Conservation (phyloP, 92 coral and sea anemone genomes). For the Zoanthus sociatus region DNA sequence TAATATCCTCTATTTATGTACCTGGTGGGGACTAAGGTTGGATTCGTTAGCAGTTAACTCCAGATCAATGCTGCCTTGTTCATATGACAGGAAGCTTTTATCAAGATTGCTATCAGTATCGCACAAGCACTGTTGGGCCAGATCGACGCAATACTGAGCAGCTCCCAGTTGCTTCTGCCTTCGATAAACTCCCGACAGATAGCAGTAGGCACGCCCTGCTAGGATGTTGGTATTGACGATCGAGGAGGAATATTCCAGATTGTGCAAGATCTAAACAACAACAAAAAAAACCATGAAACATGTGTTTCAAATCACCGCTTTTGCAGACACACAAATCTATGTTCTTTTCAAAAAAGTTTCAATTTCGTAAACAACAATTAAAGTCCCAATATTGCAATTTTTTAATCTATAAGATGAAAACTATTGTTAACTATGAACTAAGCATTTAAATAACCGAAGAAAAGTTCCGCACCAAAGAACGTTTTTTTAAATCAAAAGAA, state of each 20-base stretch:
- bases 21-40: not conserved
- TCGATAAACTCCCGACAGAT: slow-evolving; percentile 69
- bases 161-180: slow-evolving; percentile 65
- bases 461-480: too few relatives aligned
- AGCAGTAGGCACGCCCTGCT: slow-evolving; percentile 57
- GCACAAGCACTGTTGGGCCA: slow-evolving; percentile 63
- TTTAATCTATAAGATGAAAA: too few relatives aligned
- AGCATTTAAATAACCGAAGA: too few relatives aligned
- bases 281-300: not conserved
- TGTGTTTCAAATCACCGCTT: not conserved
- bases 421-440: too few relatives aligned
- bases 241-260: not conserved
- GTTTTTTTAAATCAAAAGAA: too few relatives aligned
- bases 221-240: slow-evolving; percentile 42
- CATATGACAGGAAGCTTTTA: slow-evolving; percentile 65
- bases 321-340: too few relatives aligned
- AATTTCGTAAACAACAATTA: too few relatives aligned
- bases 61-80: slow-evolving; percentile 70
- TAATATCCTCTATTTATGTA: not conserved
- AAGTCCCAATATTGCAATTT: too few relatives aligned
- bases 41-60: slow-evolving; percentile 60
- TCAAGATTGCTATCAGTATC: slow-evolving; percentile 56
- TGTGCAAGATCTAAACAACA: slow-evolving; percentile 19
- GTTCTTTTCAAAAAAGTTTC: too few relatives aligned
- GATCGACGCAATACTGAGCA: slow-evolving; percentile 50